Conservation (phyloP, 2,113 vertebrate genomes). For the Parotia lawesii region DNA sequence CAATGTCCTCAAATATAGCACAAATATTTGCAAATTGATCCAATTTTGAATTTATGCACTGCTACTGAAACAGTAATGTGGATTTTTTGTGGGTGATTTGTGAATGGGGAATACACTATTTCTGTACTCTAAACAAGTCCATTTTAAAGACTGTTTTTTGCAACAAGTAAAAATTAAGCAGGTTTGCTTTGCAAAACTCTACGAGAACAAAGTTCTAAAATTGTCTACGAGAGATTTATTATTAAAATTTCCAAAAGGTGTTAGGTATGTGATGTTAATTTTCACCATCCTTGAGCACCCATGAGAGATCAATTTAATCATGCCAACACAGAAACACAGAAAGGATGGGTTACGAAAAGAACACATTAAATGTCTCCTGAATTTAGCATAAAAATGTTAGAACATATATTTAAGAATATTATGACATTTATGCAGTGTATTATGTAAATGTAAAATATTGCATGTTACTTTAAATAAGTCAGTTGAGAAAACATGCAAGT, state of each 20-base stretch:
- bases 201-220: background rate
- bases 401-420: background rate
- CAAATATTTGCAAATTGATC: background rate
- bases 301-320: background rate
- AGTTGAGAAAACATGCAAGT: background rate
- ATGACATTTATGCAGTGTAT: background rate
- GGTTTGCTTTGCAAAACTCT: background rate
- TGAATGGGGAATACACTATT: background rate
- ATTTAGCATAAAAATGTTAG: background rate
- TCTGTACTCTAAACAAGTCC: background rate
- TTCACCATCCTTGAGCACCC: background rate
- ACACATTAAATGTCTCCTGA: background rate
- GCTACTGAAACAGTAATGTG: background rate
- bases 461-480: background rate
- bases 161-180: background rate
- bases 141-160: background rate
- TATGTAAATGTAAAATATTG: background rate
- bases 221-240: background rate
- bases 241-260: background rate
- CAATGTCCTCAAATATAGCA: background rate
- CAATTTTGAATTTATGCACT: background rate
- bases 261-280: background rate
- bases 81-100: background rate
- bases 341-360: background rate
- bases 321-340: background rate